These are phyloP conservation scores for Plagodis pulveraria DNA, from an alignment of 2,888 invertebrate genomes.

Conservation along the genomic window DNA sequence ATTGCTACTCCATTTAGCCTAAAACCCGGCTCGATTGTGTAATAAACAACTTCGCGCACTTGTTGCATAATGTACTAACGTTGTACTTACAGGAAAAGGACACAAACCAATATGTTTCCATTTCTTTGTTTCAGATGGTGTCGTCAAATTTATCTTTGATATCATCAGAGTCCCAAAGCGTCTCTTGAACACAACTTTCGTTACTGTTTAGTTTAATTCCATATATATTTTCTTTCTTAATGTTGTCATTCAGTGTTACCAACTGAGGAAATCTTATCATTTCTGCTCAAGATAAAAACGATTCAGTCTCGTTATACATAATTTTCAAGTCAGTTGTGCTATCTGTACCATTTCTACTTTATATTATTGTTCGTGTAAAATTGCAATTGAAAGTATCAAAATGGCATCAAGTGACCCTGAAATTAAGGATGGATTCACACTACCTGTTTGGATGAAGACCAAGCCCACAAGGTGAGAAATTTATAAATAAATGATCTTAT, in stretches of 20 bases:
- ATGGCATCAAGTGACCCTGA: slow-evolving; percentile 85
- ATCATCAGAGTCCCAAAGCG: slow-evolving; percentile 66
- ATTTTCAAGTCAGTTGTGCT: slow-evolving; percentile 46
- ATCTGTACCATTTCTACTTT: slow-evolving; percentile 21
- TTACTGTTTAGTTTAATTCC: slow-evolving; percentile 40
- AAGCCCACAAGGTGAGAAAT: slow-evolving; percentile 83
- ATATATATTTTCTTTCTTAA: slow-evolving; percentile 38
- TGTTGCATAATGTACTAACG: too few species aligned
- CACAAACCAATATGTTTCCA: neutral
- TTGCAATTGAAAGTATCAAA: slow-evolving; percentile 21
- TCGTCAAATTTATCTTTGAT: slow-evolving; percentile 58
- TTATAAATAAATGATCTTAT: neutral
- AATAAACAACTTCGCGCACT: too few species aligned
- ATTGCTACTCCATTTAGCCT: too few species aligned
- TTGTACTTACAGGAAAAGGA: too few species aligned
- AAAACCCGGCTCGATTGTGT: too few species aligned
- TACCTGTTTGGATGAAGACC: slow-evolving; percentile 91
- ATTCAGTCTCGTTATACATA: slow-evolving; percentile 52
- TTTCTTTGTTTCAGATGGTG: slow-evolving; percentile 72
- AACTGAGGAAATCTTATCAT: slow-evolving; percentile 73
- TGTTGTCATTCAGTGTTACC: slow-evolving; percentile 54
- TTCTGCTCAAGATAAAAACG: slow-evolving; percentile 74
- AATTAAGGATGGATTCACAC: slow-evolving; percentile 86
- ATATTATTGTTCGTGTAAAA: slow-evolving; percentile 13
- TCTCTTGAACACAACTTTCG: slow-evolving; percentile 63